Conservation (phyloP, 2,113 vertebrate genomes). For the Neolamprologus toae region DNA sequence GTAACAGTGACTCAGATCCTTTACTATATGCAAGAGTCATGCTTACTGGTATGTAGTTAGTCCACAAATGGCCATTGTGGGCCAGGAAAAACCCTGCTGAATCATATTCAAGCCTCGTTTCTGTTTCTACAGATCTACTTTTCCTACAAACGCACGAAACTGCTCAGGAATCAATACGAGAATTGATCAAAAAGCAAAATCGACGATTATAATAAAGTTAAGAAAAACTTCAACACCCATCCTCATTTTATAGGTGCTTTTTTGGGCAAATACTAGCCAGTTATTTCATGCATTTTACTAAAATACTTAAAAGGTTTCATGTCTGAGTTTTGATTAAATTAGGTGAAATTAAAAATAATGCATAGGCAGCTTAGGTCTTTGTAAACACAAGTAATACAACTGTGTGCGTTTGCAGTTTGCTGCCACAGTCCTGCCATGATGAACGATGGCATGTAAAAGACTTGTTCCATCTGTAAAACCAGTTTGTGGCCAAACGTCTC, state of each 20-base stretch:
- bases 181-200: neutral
- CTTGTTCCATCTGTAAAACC: constrained; percentile 23
- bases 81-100: neutral
- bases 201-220: neutral
- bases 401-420: neutral
- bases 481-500: constrained; percentile 29
- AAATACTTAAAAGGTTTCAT: neutral
- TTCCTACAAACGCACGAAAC: neutral
- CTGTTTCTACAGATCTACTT: neutral
- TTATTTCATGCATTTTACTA: neutral
- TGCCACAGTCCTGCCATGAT: neutral
- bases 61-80: neutral
- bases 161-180: neutral
- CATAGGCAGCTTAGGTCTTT: neutral
- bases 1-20: neutral
- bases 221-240: neutral
- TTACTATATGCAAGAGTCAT: neutral
- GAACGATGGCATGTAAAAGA: constrained; percentile 33
- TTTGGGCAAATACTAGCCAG: neutral
- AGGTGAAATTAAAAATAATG: neutral
- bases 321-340: neutral
- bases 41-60: neutral
- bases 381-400: neutral
- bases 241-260: neutral
- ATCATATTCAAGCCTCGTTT: neutral